Percentiles rank a stretch among this genome's conserved stretches.
phyloP scores from a whole-genome alignment of 2,113 vertebrate genomes.

The Hippocampus zosterae region DNA sequence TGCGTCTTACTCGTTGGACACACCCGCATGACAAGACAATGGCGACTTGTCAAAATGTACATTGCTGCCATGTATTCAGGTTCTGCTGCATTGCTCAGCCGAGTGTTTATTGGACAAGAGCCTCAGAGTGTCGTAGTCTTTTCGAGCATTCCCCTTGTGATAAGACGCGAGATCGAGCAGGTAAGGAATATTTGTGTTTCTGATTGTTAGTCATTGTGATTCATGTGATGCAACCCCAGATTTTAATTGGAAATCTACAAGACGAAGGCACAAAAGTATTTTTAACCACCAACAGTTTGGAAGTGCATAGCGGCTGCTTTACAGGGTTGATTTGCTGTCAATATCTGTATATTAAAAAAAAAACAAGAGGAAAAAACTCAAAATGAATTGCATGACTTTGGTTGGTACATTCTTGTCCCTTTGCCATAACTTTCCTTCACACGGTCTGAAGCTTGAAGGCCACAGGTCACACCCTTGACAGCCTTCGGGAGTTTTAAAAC shows the following conservation, averaged over 20 bases:
- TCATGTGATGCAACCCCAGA: not conserved
- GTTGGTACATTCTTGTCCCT: too few relatives aligned
- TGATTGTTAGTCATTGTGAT: not conserved
- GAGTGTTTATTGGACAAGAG: not conserved
- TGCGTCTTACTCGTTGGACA: not conserved
- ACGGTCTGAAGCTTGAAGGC: not conserved
- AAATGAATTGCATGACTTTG: too few relatives aligned
- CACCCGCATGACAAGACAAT: not conserved
- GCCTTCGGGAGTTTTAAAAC: not conserved
- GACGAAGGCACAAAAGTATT: not conserved
- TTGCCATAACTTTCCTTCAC: too few relatives aligned
- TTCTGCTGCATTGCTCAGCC: conserved; percentile 2
- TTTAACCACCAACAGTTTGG: not conserved
- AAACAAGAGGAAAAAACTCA: not conserved
- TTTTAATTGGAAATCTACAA: not conserved
- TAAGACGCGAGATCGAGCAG: not conserved
- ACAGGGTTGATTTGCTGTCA: not conserved
- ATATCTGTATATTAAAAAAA: not conserved
- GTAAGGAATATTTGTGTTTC: not conserved
- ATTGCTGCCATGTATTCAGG: not conserved
- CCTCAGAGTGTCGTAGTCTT: not conserved
- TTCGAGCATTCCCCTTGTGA: not conserved
- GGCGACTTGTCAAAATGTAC: not conserved
- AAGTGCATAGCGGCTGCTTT: not conserved
- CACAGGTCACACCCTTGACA: not conserved